Evolutionary conservation across 2,888 invertebrate genomes (phyloP), one percentile per base, ranked within the genome.

Genomic region (Arrhopalites spinosus): DNA sequence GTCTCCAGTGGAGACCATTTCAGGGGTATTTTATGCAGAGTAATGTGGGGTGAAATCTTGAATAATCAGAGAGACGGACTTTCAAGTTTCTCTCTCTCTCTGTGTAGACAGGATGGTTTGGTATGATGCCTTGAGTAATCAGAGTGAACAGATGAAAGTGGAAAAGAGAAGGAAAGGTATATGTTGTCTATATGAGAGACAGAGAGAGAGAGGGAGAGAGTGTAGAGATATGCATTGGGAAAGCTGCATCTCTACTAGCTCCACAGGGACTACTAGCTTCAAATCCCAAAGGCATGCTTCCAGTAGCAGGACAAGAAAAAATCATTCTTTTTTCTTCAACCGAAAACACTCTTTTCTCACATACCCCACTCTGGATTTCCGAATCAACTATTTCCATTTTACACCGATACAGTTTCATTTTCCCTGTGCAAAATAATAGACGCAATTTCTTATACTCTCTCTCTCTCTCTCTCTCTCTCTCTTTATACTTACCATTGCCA

Each of bases 221-320:
- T n/a, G n/a, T 11, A 15, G 59, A 61, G 71, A 43, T 63, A 72
- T 74, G 74, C 61, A 63, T 72, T n/a, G 74, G 23, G 71, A 20
- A 68, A 61, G 69, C 76, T 72, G 56, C 56, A 69, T 67, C 68
- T 59, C 75, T 80, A 78, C 79, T 81, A 73, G 76, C 76, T 79
- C 81, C 77, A 68, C 23, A 53, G 81, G 78, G 81, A 81, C 78
- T 78, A 81, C 66, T 78, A 81, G 77, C 78, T 78, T 78, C 75
- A 74, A 78, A 71, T 79, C 81, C 79, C 81, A 29, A 66, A 77
- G 79, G 81, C 73, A 76, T 79, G 71, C 81, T 81, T 81, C 72
- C 67, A 68, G 70, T 64, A 74, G 78, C 69, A 81, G 78, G 79
- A 81, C 81, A 78, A 79, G 81, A 78, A 81, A 81, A 36, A 81